Conservation (phyloP, 2,888 invertebrate species). For the Incurvaria masculella region DNA sequence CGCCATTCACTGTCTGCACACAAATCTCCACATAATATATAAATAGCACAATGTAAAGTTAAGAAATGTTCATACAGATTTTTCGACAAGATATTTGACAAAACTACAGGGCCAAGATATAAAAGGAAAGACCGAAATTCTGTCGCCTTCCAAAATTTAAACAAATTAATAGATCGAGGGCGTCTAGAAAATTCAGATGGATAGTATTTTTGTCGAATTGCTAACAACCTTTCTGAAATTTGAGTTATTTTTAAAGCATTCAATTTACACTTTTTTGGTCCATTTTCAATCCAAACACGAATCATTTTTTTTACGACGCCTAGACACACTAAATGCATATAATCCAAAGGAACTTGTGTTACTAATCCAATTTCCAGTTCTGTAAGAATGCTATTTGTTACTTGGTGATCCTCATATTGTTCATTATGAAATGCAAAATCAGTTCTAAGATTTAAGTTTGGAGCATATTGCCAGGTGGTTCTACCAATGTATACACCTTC, state of each 20-base stretch:
- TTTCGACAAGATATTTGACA: slow-evolving; percentile 2
- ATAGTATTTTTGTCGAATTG: slow-evolving; percentile 2
- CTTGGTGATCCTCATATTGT: slow-evolving; percentile 10
- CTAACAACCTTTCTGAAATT: slow-evolving; percentile 4
- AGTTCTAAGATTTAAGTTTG: slow-evolving; percentile 7
- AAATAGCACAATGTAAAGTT: slow-evolving; percentile 3
- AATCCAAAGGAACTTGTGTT: slow-evolving; percentile 9
- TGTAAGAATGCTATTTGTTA: slow-evolving; percentile 9
- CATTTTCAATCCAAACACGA: slow-evolving; percentile 4
- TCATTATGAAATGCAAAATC: slow-evolving; percentile 8
- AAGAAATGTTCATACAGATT: slow-evolving; percentile 5
- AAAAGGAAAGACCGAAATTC: slow-evolving; percentile 6
- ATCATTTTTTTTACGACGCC: slow-evolving; percentile 3
- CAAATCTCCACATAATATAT: slow-evolving; percentile 3
- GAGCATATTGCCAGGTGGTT: slow-evolving; percentile 1
- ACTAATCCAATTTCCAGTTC: slow-evolving; percentile 10
- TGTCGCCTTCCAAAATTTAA: slow-evolving; percentile 10
- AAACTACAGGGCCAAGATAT: slow-evolving; percentile 4
- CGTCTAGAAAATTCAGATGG: slow-evolving; percentile 4
- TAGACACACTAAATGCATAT: slow-evolving; percentile 9
- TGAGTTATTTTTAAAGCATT: slow-evolving; percentile 3
- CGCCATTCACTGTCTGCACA: slow-evolving; percentile 3
- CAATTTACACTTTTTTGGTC: slow-evolving; percentile 6
- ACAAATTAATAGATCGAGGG: slow-evolving; percentile 4
- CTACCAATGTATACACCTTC: slow-evolving; percentile 6